Evolutionary conservation across 23 tunicate species (phyloP).

Genomic region (Trididemnum nubilum): DNA sequence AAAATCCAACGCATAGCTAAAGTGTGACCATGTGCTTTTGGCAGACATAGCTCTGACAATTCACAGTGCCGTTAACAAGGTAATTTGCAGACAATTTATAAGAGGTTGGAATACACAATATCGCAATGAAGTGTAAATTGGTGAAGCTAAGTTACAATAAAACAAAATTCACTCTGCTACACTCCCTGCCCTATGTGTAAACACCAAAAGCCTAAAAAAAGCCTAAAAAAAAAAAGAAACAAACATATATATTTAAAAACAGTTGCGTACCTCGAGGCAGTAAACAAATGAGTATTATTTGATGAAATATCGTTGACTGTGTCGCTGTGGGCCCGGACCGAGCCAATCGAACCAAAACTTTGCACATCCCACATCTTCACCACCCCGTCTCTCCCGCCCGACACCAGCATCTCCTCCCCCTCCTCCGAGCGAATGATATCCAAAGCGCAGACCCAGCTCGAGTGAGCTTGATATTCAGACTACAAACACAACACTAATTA

Average conservation of each 20-base stretch:
- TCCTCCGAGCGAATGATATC: constrained; percentile 46
- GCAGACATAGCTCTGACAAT: too few relatives aligned
- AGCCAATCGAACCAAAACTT: constrained; percentile 58
- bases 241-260: background rate
- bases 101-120: too few relatives aligned
- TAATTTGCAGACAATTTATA: too few relatives aligned
- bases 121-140: too few relatives aligned
- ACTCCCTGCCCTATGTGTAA: too few relatives aligned
- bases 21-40: too few relatives aligned
- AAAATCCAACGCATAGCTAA: too few relatives aligned
- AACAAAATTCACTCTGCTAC: too few relatives aligned
- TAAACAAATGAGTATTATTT: constrained; percentile 51
- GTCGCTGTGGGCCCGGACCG: constrained; percentile 68
- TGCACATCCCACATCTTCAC: constrained; percentile 77
- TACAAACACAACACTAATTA: background rate
- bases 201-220: too few relatives aligned
- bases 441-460: constrained; percentile 83
- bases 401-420: constrained; percentile 56
- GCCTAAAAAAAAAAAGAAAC: too few relatives aligned
- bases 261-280: constrained; percentile 69
- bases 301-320: constrained; percentile 76
- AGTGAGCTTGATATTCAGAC: constrained; percentile 80
- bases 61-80: too few relatives aligned
- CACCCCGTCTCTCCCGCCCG: constrained; percentile 86
- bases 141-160: too few relatives aligned